Conservation (phyloP, 2,113 vertebrate species). For the Pseudopodoces humilis region DNA sequence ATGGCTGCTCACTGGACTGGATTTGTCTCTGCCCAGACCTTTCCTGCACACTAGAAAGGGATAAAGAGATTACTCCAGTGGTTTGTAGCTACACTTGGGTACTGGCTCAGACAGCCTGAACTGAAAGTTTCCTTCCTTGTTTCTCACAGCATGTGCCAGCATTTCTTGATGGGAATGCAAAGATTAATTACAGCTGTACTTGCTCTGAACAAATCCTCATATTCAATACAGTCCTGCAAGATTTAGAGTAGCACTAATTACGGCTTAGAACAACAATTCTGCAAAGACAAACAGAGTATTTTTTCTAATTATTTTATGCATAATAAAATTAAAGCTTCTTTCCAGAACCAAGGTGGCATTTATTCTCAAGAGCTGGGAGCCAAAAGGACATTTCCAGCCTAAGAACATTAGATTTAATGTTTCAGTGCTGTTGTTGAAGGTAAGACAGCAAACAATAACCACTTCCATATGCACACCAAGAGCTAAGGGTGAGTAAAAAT, state of each 20-base stretch:
- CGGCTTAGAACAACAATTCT: constrained; percentile 35
- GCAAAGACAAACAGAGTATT: constrained; percentile 11
- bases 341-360: neutral
- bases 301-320: constrained; percentile 30
- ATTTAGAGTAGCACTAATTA: constrained; percentile 32
- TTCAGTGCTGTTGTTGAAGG: neutral
- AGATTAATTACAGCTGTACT: constrained; percentile 56
- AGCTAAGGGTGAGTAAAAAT: neutral
- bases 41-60: constrained; percentile 12
- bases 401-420: neutral
- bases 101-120: constrained; percentile 40
- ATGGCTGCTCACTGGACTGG: neutral
- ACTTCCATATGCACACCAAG: neutral
- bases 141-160: constrained; percentile 60
- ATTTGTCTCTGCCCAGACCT: neutral
- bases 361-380: neutral
- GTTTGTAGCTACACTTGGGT: constrained; percentile 45
- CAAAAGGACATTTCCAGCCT: neutral
- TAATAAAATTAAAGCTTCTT: constrained; percentile 41
- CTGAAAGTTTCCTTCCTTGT: constrained; percentile 44
- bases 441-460: neutral
- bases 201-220: constrained; percentile 48
- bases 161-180: constrained; percentile 58
- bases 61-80: constrained; percentile 40
- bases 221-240: constrained; percentile 27